A percentile compares a stretch with the other conserved stretches of the same genome.
Evolutionary conservation across 2,888 invertebrate genomes (phyloP).

Genomic region (Physocephala rufipes): DNA sequence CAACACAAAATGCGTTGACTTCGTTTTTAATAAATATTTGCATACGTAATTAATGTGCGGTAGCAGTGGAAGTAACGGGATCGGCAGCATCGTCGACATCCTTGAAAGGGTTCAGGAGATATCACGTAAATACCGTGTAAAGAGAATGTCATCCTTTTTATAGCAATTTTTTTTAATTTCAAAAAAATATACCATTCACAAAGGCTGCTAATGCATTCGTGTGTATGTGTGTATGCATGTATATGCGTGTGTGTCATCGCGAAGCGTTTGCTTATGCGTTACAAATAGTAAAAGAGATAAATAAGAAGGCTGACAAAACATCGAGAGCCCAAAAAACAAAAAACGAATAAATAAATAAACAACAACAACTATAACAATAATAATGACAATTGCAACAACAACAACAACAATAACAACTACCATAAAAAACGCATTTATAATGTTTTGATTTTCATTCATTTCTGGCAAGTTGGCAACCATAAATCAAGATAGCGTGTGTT

Average conservation of each 20-base stretch:
- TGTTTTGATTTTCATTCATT: slow-evolving; percentile 61
- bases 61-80: neutral
- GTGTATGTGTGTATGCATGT: slow-evolving; percentile 8
- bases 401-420: too few species aligned
- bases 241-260: neutral
- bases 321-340: neutral
- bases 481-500: slow-evolving; percentile 62
- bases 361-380: too few species aligned
- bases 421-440: slow-evolving; percentile 54
- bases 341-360: too few species aligned
- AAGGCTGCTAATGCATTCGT: neutral
- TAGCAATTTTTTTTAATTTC: neutral
- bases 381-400: too few species aligned
- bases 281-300: slow-evolving; percentile 33
- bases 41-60: slow-evolving; percentile 45
- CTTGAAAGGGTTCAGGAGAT: slow-evolving; percentile 24
- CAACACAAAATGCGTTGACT: slow-evolving; percentile 18
- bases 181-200: too few species aligned
- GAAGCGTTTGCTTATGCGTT: slow-evolving; percentile 21
- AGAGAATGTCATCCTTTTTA: slow-evolving; percentile 30
- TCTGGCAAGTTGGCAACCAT: slow-evolving; percentile 58
- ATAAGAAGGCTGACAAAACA: neutral
- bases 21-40: slow-evolving; percentile 43
- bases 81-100: slow-evolving; percentile 1
- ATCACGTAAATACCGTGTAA: slow-evolving; percentile 30